These are phyloP conservation scores for Pristionchus exspectatus DNA, from an alignment of 2,888 invertebrate genomes.

Conservation along the genomic window DNA sequence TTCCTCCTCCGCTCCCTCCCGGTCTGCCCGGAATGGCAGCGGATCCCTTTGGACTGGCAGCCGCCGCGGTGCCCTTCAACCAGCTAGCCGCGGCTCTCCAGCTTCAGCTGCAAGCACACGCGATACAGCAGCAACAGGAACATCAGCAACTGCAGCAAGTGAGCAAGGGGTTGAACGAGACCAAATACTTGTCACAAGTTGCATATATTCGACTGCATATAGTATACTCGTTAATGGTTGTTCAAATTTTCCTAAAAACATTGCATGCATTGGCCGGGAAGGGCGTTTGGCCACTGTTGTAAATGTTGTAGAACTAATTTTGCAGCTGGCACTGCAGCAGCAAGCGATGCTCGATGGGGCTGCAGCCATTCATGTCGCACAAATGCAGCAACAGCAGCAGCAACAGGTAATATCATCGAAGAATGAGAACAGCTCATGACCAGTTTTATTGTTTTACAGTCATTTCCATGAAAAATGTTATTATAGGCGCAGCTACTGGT, in stretches of 20 bases:
- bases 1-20: not conserved
- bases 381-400: not conserved
- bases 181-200: no score
- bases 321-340: not conserved
- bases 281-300: not conserved
- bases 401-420: not conserved
- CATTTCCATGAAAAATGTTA: no score
- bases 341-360: not conserved
- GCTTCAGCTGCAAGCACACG: not conserved
- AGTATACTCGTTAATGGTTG: no score
- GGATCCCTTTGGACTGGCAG: constrained; percentile 7
- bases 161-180: not conserved
- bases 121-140: not conserved
- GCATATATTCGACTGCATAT: no score
- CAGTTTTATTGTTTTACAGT: no score
- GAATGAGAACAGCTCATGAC: not conserved
- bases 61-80: not conserved
- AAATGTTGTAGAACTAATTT: not conserved
- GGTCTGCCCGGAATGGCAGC: not conserved
- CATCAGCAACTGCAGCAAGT: constrained; percentile 14
- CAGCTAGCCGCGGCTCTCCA: not conserved
- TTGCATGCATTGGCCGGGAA: not conserved
- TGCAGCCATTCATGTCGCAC: not conserved
- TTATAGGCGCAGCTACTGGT: no score
- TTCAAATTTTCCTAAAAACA: no score